These are phyloP conservation scores for Falcunculus frontatus DNA, from an alignment of 2,113 vertebrate species.

Conservation along the genomic window DNA sequence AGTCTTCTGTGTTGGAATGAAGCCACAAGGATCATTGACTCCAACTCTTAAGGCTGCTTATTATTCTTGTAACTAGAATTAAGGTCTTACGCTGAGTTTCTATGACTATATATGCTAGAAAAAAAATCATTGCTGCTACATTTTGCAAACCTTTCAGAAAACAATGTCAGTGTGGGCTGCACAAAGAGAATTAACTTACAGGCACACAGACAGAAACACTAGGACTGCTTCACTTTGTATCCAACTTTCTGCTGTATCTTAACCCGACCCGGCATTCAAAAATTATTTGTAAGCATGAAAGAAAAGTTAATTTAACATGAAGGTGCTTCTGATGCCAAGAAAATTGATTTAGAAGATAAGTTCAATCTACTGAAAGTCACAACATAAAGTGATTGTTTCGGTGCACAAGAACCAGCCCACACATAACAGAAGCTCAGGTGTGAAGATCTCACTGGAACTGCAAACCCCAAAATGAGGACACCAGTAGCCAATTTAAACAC, in stretches of 20 bases:
- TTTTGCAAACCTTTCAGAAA: neutral
- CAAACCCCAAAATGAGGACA: neutral
- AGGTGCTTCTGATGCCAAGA: neutral
- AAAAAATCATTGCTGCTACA: neutral
- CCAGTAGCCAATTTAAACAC: neutral
- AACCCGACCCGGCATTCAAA: neutral
- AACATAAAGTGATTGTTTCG: neutral
- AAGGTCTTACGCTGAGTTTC: neutral
- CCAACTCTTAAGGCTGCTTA: neutral
- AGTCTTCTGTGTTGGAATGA: neutral
- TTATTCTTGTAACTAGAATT: neutral
- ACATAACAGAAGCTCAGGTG: neutral
- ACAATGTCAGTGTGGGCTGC: neutral
- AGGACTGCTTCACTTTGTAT: neutral
- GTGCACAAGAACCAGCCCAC: neutral
- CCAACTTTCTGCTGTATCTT: neutral
- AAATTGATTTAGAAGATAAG: neutral
- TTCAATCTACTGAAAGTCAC: neutral
- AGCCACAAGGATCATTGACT: accelerated
- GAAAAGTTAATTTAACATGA: neutral
- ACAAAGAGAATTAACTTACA: neutral
- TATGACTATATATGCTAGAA: neutral
- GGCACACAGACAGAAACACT: neutral
- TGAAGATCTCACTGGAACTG: neutral
- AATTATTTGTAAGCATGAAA: neutral